Evolutionary conservation across 2,113 vertebrate species (phyloP).

Genomic region (Passer domesticus): DNA sequence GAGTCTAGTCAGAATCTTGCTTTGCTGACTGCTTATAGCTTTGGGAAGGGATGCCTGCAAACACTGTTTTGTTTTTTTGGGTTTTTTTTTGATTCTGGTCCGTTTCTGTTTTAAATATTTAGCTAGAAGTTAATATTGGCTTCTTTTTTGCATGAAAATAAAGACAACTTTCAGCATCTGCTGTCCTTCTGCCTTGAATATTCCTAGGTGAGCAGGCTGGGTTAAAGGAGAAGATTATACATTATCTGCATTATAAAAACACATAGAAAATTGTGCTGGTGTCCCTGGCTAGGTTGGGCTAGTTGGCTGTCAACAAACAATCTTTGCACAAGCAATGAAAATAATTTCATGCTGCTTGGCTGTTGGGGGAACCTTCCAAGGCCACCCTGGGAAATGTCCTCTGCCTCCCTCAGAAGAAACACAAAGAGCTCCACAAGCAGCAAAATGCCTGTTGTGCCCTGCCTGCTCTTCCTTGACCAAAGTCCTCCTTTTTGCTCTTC

Average conservation of each 20-base stretch:
- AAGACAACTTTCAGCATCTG: neutral
- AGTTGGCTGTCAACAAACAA: neutral
- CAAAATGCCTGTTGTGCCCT: neutral
- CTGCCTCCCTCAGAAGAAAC: neutral
- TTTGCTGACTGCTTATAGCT: neutral
- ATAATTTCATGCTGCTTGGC: neutral
- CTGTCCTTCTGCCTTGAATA: neutral
- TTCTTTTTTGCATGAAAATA: neutral
- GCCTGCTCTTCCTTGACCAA: neutral
- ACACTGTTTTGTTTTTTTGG: neutral
- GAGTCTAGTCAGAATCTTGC: neutral
- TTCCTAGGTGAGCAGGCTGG: neutral
- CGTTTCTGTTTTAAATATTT: neutral
- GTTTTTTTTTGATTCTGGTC: neutral
- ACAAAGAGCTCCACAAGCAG: neutral
- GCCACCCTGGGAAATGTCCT: neutral
- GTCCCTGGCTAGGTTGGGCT: neutral
- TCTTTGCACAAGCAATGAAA: neutral
- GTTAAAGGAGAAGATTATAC: neutral
- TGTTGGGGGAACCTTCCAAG: neutral
- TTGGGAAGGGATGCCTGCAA: neutral
- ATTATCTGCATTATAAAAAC: neutral
- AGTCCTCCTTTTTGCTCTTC: neutral
- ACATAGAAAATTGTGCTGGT: neutral
- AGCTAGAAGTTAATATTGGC: neutral